These are phyloP conservation scores for Drosophila nigromelanica DNA, from an alignment of 1,140 invertebrate genomes.

Conservation along the genomic window DNA sequence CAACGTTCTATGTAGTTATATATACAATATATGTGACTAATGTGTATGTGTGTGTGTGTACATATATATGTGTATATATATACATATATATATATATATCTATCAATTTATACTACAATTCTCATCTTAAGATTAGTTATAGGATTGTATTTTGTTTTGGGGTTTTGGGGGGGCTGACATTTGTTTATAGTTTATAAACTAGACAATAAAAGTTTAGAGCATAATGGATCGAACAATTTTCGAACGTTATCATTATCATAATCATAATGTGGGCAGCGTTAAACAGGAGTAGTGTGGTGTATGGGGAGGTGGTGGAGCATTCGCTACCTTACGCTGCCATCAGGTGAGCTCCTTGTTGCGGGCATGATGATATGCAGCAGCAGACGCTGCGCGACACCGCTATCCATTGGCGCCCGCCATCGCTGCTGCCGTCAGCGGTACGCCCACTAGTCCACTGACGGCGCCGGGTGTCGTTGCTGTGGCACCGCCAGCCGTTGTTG, in stretches of 20 bases:
- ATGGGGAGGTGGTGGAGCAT: neutral
- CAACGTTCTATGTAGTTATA: neutral
- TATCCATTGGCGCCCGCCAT: conserved; percentile 67
- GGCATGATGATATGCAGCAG: conserved; percentile 33
- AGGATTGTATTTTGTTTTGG: neutral
- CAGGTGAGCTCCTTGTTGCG: conserved; percentile 53
- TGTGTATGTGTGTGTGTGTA: too few species aligned
- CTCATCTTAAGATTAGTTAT: neutral
- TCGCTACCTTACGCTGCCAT: conserved; percentile 37
- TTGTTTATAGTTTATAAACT: neutral
- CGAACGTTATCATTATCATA: neutral
- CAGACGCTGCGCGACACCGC: conserved; percentile 58
- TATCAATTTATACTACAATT: conserved; percentile 8
- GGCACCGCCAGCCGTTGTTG: conserved; percentile 12
- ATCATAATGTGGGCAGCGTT: neutral
- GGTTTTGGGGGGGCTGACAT: neutral
- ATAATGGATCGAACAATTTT: neutral
- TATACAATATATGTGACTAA: neutral
- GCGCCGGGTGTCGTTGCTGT: conserved; percentile 26
- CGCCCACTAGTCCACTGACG: conserved; percentile 11
- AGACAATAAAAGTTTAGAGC: neutral
- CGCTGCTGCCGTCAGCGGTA: conserved; percentile 39
- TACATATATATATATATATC: neutral
- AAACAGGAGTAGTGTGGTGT: conserved; percentile 1
- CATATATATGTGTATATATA: too few species aligned